Conservation (phyloP, 2,797 vertebrate species). For the Chlorospingus semifuscus region DNA sequence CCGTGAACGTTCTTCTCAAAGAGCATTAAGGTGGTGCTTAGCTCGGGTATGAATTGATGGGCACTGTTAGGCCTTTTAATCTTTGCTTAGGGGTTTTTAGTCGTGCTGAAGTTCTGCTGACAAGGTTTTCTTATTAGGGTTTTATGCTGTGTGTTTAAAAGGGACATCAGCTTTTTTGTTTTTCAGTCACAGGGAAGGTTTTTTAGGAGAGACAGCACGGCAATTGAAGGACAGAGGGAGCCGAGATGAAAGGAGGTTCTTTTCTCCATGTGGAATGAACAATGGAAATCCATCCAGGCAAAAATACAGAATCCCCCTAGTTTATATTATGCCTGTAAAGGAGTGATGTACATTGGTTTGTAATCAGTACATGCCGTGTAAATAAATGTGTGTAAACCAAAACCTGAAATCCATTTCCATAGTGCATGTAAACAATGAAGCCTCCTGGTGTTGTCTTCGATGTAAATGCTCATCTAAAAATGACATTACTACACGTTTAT, state of each 20-base stretch:
- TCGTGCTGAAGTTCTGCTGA: constrained; percentile 35
- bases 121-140: constrained; percentile 33
- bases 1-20: not conserved
- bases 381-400: constrained; percentile 48
- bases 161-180: constrained; percentile 46
- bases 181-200: not conserved
- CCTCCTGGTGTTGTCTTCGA: not conserved
- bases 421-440: constrained; percentile 46
- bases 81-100: constrained; percentile 26
- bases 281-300: not conserved
- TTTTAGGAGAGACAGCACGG: not conserved
- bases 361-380: constrained; percentile 36
- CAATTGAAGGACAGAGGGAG: constrained; percentile 44
- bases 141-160: constrained; percentile 46
- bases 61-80: constrained; percentile 36
- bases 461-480: constrained; percentile 45
- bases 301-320: not conserved
- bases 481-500: constrained; percentile 35
- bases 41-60: constrained; percentile 21
- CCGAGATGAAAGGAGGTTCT: constrained; percentile 56
- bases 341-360: constrained; percentile 2
- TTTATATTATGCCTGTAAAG: constrained; percentile 30
- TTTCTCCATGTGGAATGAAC: not conserved
- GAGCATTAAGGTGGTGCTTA: not conserved
- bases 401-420: constrained; percentile 58